Conservation (phyloP, 2,113 vertebrate species). For the Platysternon megacephalum region DNA sequence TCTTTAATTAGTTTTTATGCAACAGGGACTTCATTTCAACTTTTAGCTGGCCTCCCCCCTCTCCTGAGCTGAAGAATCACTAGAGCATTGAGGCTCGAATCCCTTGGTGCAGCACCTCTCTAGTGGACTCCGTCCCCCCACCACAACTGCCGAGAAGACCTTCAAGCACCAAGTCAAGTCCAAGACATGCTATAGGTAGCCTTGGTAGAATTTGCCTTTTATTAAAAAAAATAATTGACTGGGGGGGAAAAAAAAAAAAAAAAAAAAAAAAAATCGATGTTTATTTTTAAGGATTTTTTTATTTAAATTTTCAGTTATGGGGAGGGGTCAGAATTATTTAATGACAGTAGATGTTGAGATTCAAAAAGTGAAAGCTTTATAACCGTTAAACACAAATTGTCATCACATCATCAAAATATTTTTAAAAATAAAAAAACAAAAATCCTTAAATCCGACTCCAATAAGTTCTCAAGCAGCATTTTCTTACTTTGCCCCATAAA, state of each 20-base stretch:
- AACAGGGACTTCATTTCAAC: background rate
- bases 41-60: background rate
- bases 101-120: background rate
- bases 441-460: background rate
- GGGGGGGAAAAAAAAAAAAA: background rate
- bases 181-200: background rate
- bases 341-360: background rate
- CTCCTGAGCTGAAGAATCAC: background rate
- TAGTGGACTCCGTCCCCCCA: background rate
- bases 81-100: background rate
- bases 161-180: background rate
- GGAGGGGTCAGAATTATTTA: background rate
- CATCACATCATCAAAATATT: background rate
- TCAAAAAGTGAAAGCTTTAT: background rate
- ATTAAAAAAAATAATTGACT: background rate
- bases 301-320: background rate
- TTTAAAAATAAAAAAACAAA: background rate
- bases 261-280: background rate
- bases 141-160: background rate
- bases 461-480: background rate
- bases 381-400: background rate
- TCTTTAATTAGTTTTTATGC: background rate
- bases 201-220: background rate
- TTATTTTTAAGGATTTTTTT: background rate
- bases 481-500: background rate